Evolutionary conservation across 2,888 invertebrate species (phyloP).

Genomic region (Cryptophagus acutangulus): DNA sequence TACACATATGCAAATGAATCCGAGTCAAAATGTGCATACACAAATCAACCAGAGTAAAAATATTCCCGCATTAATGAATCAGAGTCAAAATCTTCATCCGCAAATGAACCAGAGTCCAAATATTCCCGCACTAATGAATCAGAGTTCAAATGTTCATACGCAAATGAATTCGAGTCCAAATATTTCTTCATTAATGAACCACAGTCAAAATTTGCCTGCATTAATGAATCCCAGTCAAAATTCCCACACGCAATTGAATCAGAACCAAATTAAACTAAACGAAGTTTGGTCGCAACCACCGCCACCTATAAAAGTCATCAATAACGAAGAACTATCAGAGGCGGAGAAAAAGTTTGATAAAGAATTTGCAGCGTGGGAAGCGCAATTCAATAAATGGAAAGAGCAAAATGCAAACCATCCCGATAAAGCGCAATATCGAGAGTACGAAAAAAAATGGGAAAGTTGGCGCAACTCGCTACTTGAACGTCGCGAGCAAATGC

Average conservation of each 20-base stretch:
- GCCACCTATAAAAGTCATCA: slow-evolving; percentile 22
- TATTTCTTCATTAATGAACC: no score
- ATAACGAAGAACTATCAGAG: slow-evolving; percentile 51
- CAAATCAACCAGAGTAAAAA: slow-evolving; percentile 6
- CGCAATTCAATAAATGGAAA: slow-evolving; percentile 88
- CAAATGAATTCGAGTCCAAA: slow-evolving; percentile 7
- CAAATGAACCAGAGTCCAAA: no score
- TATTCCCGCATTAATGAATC: no score
- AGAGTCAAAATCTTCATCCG: slow-evolving; percentile 14
- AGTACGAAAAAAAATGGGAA: slow-evolving; percentile 87
- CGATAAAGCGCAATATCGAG: slow-evolving; percentile 77
- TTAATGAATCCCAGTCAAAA: background rate
- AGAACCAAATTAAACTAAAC: background rate
- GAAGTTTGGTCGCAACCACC: slow-evolving; percentile 5
- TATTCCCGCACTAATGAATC: slow-evolving; percentile 1
- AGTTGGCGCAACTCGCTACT: slow-evolving; percentile 73
- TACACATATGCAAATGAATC: slow-evolving; percentile 12
- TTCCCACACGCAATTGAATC: background rate
- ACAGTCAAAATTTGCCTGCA: no score
- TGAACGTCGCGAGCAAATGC: slow-evolving; percentile 78
- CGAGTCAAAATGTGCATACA: background rate
- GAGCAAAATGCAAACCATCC: slow-evolving; percentile 88
- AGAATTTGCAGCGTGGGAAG: slow-evolving; percentile 87
- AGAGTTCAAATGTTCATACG: background rate
- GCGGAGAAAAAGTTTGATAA: slow-evolving; percentile 83